These are phyloP conservation scores for Cygnus atratus DNA, from an alignment of 2,113 vertebrate genomes.

Conservation along the genomic window DNA sequence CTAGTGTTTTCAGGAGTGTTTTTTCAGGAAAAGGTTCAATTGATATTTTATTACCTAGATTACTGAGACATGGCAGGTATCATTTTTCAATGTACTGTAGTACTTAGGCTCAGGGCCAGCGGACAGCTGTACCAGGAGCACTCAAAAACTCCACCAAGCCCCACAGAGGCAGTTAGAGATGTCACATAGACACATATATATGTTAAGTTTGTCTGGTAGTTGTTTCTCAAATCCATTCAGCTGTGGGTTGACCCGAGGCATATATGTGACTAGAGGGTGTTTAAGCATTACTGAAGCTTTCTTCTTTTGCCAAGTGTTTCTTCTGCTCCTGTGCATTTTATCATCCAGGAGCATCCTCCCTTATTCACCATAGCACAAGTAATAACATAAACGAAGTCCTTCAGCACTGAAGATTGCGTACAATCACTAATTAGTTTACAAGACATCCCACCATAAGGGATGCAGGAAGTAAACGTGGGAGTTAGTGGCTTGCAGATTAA, in stretches of 20 bases:
- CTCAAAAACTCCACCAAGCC: neutral
- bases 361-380: neutral
- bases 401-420: conserved; percentile 27
- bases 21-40: neutral
- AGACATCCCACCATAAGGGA: neutral
- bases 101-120: neutral
- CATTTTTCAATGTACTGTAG: neutral
- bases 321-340: neutral
- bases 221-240: neutral
- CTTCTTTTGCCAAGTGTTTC: neutral
- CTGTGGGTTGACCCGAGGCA: neutral
- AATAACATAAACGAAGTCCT: conserved; percentile 25
- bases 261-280: neutral
- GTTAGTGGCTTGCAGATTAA: conserved; percentile 28
- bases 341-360: neutral
- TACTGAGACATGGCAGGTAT: neutral
- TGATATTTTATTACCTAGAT: neutral
- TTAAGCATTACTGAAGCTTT: neutral
- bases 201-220: neutral
- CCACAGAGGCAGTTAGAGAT: neutral
- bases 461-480: neutral
- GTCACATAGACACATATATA: neutral
- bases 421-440: conserved; percentile 55
- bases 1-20: neutral
- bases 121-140: neutral